phyloP scores from a whole-genome alignment of 2,113 vertebrate genomes.

The Erpornis zantholeuca region DNA sequence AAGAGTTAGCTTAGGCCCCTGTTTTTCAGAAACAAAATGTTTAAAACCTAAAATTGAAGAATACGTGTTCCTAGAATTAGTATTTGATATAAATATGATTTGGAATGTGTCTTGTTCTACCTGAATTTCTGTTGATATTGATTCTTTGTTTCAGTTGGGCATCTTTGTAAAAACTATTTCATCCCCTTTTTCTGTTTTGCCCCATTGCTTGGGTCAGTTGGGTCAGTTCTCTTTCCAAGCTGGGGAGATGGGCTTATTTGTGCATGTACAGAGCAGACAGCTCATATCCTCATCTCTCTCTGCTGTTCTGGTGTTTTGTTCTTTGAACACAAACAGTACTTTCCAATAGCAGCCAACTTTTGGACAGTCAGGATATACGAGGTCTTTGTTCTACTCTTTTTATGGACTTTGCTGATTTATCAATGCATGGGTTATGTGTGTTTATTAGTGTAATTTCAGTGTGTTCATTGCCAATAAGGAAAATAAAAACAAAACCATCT shows the following conservation, averaged over 20 bases:
- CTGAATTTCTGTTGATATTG: not conserved
- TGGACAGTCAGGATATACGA: not conserved
- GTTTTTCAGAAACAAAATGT: not conserved
- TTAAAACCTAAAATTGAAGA: not conserved
- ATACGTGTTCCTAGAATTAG: not conserved
- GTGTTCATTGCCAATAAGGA: not conserved
- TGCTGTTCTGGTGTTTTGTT: not conserved
- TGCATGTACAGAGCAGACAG: not conserved
- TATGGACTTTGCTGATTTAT: not conserved
- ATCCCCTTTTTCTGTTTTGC: not conserved
- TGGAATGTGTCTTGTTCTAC: not conserved
- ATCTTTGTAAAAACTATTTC: not conserved
- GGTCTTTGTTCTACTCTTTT: not conserved
- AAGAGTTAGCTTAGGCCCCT: not conserved
- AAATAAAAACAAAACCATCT: not conserved
- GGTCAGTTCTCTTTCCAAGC: not conserved
- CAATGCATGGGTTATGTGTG: not conserved
- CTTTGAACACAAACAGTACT: not conserved
- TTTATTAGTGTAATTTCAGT: not conserved
- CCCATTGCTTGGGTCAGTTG: not conserved
- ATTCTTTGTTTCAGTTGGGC: not conserved
- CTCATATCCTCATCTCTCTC: not conserved
- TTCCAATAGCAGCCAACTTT: not conserved
- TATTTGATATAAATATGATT: not conserved
- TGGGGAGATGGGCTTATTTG: not conserved